Base-by-base conservation (phyloP, 2,888 invertebrate genomes). In the Hydriomena furcata region DNA sequence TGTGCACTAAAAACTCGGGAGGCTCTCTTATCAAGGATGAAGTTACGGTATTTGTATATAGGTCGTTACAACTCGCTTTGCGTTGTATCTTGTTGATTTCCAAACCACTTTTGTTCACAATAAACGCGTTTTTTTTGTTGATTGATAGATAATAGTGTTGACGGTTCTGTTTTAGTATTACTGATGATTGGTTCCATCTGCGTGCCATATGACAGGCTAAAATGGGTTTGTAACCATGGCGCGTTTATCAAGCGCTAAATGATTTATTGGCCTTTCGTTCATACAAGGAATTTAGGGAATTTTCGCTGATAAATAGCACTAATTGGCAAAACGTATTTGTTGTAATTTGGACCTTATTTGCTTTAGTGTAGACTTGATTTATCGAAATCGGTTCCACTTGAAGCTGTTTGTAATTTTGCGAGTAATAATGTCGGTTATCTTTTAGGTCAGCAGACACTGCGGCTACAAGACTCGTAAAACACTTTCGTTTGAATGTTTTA, bases 31-130 rank as follows among this genome's bases (percentile, higher is more conserved):
- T 57, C 58, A 55, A 61, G 64, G 66, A 66, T 65, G 60, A 62
- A 70, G 66, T 73, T 73, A 71, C 71, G 69, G 71, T 75, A 71
- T 75, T 76, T 73, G 76, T 79, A 73, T 72, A 74, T 74, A 73
- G 76, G 76, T 76, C 76, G 79, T 81, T 77, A 80, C 72, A 73
- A 78, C 76, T 77, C 76, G 73, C 73, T 79, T 77, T 76, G 77
- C 66, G 74, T 75, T 77, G 73, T 80, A 80, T 77, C 76, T 75
- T 77, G 84, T 82, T 82, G 82, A 82, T 83, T 83, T 79, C 82
- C 78, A 76, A 84, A 82, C 80, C 81, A 81, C 78, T 84, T 82
- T 84, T 74, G 79, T 76, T 73, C 63, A 66, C 67, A 72, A 74
- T 81, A 76, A 42, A 21, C 45, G 28, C 74, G 72, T 76, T 83